Conservation (phyloP, 2,113 vertebrate genomes). For the Meles meles region DNA sequence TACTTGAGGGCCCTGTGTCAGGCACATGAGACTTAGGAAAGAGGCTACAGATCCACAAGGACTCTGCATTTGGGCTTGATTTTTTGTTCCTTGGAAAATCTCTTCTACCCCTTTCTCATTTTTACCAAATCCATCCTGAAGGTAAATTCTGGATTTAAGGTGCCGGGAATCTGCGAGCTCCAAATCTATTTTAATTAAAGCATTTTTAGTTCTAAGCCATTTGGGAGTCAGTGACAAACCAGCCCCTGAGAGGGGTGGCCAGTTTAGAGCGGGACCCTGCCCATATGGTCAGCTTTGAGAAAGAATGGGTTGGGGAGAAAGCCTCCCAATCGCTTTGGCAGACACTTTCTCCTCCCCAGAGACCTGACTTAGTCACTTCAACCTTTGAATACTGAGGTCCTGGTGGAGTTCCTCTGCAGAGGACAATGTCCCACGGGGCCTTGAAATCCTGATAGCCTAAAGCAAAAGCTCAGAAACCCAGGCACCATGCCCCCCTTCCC, state of each 20-base stretch:
- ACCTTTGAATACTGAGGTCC: background rate
- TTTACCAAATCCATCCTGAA: background rate
- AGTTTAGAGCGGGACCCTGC: background rate
- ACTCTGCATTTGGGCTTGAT: slow-evolving; percentile 7
- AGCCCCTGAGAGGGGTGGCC: background rate
- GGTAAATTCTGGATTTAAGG: slow-evolving; percentile 1
- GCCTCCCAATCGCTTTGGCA: background rate
- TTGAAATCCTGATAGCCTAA: background rate
- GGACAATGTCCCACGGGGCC: background rate
- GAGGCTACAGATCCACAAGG: background rate
- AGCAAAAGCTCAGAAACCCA: slow-evolving; percentile 21
- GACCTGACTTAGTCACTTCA: background rate
- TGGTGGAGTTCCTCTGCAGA: background rate
- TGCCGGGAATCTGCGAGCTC: background rate
- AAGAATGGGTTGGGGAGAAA: background rate
- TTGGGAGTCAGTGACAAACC: background rate
- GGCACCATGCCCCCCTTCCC: background rate
- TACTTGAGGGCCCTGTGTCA: background rate
- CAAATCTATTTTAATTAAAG: slow-evolving; percentile 30
- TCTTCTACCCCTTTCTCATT: background rate
- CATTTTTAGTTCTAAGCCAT: slow-evolving; percentile 1
- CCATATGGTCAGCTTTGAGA: background rate
- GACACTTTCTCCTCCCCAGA: background rate
- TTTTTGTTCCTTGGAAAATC: slow-evolving; percentile 1
- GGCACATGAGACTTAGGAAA: background rate